Conservation (phyloP, 1,140 invertebrate genomes). For the Drosophila athabasca region DNA sequence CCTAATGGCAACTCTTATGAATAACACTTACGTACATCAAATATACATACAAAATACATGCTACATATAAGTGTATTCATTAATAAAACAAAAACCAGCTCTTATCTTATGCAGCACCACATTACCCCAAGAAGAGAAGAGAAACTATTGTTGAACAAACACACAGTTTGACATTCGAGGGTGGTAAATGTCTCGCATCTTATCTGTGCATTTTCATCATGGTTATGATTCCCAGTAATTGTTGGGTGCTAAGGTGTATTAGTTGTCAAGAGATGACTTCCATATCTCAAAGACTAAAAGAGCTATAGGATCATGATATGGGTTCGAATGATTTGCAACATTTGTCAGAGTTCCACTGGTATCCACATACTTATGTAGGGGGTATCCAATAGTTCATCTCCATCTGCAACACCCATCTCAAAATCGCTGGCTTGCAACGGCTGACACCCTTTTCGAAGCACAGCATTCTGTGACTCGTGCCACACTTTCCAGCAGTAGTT, state of each 20-base stretch:
- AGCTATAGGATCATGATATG: too few species aligned
- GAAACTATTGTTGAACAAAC: constrained; percentile 49
- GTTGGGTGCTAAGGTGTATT: too few species aligned
- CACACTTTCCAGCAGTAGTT: constrained; percentile 33
- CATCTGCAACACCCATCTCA: not conserved
- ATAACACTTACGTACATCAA: constrained; percentile 40
- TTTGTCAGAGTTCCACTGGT: too few species aligned
- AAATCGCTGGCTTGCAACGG: constrained; percentile 50
- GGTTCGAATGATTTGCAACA: too few species aligned
- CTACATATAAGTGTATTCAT: too few species aligned
- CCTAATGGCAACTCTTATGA: constrained; percentile 60
- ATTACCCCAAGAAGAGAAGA: constrained; percentile 8
- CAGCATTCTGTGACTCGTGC: constrained; percentile 1
- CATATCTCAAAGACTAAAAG: too few species aligned
- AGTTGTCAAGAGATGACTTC: too few species aligned
- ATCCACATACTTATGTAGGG: not conserved
- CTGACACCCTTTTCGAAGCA: constrained; percentile 49
- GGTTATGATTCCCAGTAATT: too few species aligned
- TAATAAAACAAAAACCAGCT: constrained; percentile 8
- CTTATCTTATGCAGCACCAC: constrained; percentile 27
- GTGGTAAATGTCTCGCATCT: too few species aligned
- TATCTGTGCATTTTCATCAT: too few species aligned
- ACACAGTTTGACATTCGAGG: constrained; percentile 17
- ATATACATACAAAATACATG: constrained; percentile 14
- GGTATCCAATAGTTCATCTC: not conserved